A percentile compares a stretch with the other conserved stretches of the same genome.
Evolutionary conservation across 2,113 vertebrate genomes (phyloP).

Genomic region (Geothlypis trichas): DNA sequence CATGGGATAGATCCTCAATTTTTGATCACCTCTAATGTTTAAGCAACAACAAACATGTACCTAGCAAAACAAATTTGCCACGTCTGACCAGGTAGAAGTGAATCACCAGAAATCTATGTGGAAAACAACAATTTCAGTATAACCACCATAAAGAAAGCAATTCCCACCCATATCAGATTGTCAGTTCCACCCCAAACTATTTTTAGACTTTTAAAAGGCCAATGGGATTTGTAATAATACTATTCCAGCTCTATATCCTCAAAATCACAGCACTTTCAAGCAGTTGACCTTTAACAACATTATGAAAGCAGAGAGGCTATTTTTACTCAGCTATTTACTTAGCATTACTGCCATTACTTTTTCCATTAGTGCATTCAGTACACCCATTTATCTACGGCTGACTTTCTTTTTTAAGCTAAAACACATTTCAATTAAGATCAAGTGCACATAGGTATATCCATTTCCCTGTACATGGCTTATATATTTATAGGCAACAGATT

Average conservation of each 20-base stretch:
- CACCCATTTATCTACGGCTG: not conserved
- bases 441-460: not conserved
- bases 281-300: slow-evolving; percentile 36
- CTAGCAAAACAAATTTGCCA: not conserved
- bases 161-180: not conserved
- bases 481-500: not conserved
- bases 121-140: not conserved
- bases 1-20: not conserved
- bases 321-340: slow-evolving; percentile 29
- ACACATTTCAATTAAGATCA: slow-evolving; percentile 2
- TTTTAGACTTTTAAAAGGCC: slow-evolving; percentile 29
- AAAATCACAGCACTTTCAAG: slow-evolving; percentile 36
- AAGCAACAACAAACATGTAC: not conserved
- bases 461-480: not conserved
- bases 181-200: not conserved
- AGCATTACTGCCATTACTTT: slow-evolving; percentile 30
- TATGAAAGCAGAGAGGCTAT: slow-evolving; percentile 28
- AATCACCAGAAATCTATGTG: not conserved
- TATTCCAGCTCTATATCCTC: not conserved
- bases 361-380: slow-evolving; percentile 33
- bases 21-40: not conserved
- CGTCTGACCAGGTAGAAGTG: not conserved
- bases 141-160: not conserved
- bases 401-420: not conserved
- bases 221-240: not conserved